Conservation (phyloP, 2,113 vertebrate species). For the Centropus unirufus region DNA sequence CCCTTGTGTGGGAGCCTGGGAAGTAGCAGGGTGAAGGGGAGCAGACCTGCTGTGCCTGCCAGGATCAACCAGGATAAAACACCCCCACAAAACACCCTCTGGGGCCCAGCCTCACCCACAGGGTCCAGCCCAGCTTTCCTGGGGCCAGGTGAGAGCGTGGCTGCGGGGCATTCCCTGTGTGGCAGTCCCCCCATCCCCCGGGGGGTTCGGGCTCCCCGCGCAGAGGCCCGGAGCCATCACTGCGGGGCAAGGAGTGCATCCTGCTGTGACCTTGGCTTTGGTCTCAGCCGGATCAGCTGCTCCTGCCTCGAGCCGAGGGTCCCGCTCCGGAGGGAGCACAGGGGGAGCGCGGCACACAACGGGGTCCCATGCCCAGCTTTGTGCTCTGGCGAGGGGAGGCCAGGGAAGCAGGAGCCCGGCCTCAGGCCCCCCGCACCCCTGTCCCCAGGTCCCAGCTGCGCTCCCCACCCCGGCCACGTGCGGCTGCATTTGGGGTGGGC, state of each 20-base stretch:
- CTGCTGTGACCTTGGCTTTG: neutral
- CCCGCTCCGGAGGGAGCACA: rapidly evolving
- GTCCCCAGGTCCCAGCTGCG: neutral
- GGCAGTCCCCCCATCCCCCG: neutral
- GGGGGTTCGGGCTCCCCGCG: neutral
- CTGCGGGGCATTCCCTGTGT: neutral
- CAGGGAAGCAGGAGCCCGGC: neutral
- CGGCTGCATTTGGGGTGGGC: rapidly evolving
- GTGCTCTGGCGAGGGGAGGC: rapidly evolving
- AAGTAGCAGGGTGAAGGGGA: rapidly evolving
- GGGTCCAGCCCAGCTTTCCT: neutral
- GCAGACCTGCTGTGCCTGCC: neutral
- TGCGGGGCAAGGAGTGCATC: neutral
- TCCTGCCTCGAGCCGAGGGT: neutral
- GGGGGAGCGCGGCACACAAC: rapidly evolving
- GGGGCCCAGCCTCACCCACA: rapidly evolving
- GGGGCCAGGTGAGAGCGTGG: rapidly evolving
- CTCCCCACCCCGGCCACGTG: neutral
- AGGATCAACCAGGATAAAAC: neutral
- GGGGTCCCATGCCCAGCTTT: neutral
- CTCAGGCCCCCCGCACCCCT: neutral
- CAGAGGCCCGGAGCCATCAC: rapidly evolving
- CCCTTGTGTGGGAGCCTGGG: neutral
- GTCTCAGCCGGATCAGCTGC: rapidly evolving
- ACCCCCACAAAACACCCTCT: no score